Evolutionary conservation across 2,797 vertebrate genomes (phyloP).

Genomic region (Hoplostethus mediterraneus): DNA sequence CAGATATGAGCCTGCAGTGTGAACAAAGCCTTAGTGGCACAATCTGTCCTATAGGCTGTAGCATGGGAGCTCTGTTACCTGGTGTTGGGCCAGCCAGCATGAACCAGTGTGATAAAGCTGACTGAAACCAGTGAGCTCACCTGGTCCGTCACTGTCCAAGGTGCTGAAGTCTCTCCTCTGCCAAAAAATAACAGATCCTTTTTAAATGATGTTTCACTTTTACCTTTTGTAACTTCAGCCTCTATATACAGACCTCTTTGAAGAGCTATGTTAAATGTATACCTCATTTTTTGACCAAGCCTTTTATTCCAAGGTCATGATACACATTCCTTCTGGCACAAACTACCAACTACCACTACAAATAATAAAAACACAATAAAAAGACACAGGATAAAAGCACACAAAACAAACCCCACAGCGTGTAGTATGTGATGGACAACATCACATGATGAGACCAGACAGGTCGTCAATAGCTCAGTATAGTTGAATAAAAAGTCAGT

Average conservation of each 20-base stretch:
- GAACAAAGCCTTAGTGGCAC: not conserved
- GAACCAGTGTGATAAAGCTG: conserved; percentile 13
- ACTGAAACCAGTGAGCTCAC: conserved; percentile 37
- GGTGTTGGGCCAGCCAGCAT: conserved; percentile 1
- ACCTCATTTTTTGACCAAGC: too few relatives aligned
- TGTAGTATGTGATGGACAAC: conserved; percentile 14
- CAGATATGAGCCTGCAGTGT: too few relatives aligned
- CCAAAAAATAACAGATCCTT: not conserved
- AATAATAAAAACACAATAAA: too few relatives aligned
- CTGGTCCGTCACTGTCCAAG: conserved; percentile 37
- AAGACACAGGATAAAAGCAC: too few relatives aligned
- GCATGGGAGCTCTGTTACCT: conserved; percentile 12
- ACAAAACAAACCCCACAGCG: not conserved
- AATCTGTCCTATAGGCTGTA: conserved; percentile 43
- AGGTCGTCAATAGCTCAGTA: too few relatives aligned
- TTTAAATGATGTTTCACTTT: not conserved
- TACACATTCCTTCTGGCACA: too few relatives aligned
- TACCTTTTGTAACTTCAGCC: not conserved
- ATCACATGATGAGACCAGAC: conserved; percentile 23
- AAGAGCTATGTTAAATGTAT: too few relatives aligned
- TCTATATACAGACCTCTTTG: too few relatives aligned
- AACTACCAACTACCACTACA: too few relatives aligned
- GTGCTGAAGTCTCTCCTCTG: conserved; percentile 29
- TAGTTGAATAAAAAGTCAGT: conserved; percentile 18
- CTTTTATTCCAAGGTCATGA: too few relatives aligned